Conservation (phyloP, 2,888 invertebrate genomes). For the Dynastes maya region DNA sequence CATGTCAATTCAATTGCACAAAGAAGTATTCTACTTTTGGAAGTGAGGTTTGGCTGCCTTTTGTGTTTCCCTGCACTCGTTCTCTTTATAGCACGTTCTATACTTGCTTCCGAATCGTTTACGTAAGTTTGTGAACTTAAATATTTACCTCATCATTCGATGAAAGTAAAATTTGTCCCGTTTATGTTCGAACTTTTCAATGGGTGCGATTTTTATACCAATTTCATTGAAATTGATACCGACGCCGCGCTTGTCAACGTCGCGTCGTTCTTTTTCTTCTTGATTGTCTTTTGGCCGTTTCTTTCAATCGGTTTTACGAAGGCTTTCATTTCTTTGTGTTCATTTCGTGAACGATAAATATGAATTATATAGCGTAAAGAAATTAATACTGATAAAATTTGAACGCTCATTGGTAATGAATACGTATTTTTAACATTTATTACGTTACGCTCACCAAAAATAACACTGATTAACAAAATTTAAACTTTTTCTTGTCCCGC, state of each 20-base stretch:
- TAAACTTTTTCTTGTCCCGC: too few relatives aligned
- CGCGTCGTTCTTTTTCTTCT: slow-evolving; percentile 8
- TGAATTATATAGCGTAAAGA: too few relatives aligned
- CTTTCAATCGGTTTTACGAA: slow-evolving; percentile 15
- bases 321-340: neutral
- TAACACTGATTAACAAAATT: too few relatives aligned
- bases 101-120: slow-evolving; percentile 56
- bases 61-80: slow-evolving; percentile 48
- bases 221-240: slow-evolving; percentile 39
- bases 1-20: slow-evolving; percentile 68
- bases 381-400: too few relatives aligned
- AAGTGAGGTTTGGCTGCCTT: slow-evolving; percentile 61
- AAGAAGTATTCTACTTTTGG: slow-evolving; percentile 65
- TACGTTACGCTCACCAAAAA: too few relatives aligned
- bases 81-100: slow-evolving; percentile 49
- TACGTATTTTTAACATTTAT: too few relatives aligned
- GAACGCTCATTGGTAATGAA: too few relatives aligned
- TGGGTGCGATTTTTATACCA: slow-evolving; percentile 45
- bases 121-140: slow-evolving; percentile 54
- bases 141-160: slow-evolving; percentile 53
- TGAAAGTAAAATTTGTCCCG: slow-evolving; percentile 52
- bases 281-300: slow-evolving; percentile 38
- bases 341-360: slow-evolving; percentile 1
- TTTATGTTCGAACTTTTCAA: slow-evolving; percentile 47
- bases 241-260: slow-evolving; percentile 9